Conservation (phyloP, 2,888 invertebrate species). For the Eristalinus aeneus region DNA sequence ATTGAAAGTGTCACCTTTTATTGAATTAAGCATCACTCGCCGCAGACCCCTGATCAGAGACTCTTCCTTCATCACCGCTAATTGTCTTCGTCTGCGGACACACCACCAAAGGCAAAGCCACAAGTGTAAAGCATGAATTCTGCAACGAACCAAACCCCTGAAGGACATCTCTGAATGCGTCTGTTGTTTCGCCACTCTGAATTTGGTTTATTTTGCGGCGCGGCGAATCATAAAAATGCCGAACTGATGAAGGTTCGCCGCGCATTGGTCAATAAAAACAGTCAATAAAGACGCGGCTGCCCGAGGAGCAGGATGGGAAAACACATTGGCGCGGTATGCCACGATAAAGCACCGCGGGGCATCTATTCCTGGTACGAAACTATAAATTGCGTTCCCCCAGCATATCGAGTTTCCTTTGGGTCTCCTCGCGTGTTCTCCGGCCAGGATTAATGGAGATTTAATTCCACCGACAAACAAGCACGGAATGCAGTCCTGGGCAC, state of each 20-base stretch:
- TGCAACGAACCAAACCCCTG: not conserved
- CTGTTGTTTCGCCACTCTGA: not conserved
- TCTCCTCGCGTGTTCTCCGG: slow-evolving; percentile 5
- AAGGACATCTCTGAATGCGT: not conserved
- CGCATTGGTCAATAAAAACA: too few relatives aligned
- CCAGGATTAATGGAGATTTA: slow-evolving; percentile 49
- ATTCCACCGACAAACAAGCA: slow-evolving; percentile 38
- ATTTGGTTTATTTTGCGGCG: not conserved
- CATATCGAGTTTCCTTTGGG: not conserved
- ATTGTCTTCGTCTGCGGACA: slow-evolving; percentile 9
- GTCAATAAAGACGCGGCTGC: not conserved
- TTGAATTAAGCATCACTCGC: too few relatives aligned
- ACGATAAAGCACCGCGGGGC: slow-evolving; percentile 54
- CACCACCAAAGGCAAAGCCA: not conserved
- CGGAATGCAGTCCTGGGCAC: slow-evolving; percentile 10
- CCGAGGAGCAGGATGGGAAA: not conserved
- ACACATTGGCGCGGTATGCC: slow-evolving; percentile 35
- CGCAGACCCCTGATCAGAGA: too few relatives aligned
- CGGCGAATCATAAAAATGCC: slow-evolving; percentile 9
- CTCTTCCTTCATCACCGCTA: not conserved
- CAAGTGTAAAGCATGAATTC: not conserved
- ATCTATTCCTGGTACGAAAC: slow-evolving; percentile 45
- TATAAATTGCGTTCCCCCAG: slow-evolving; percentile 43
- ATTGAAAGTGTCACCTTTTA: too few relatives aligned
- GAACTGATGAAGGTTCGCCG: slow-evolving; percentile 20